Percentiles rank a stretch among this genome's conserved stretches.
Evolutionary conservation across 2,888 invertebrate species (phyloP).

Genomic region (Pristionchus japonicus): DNA sequence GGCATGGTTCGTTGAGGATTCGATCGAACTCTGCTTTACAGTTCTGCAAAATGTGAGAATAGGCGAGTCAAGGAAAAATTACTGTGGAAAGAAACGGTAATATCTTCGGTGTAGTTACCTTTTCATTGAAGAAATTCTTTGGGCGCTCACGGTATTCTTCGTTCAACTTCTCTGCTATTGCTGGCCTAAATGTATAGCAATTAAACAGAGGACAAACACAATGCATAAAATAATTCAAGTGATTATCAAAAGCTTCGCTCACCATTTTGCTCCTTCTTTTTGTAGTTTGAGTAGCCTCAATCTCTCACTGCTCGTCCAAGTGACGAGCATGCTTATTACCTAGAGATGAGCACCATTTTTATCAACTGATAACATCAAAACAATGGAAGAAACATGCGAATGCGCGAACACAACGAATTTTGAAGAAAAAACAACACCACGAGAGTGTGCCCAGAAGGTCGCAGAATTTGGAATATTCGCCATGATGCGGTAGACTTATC

Average conservation of each 20-base stretch:
- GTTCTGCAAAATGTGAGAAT: neutral
- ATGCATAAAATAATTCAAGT: too few relatives aligned
- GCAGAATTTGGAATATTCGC: neutral
- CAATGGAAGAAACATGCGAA: neutral
- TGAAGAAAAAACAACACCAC: neutral
- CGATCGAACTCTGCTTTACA: conserved; percentile 39
- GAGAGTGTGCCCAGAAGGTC: neutral
- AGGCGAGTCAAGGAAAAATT: neutral
- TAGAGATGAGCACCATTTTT: neutral
- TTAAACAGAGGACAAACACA: neutral
- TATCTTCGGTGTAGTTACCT: neutral
- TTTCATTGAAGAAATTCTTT: conserved; percentile 28
- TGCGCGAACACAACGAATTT: neutral
- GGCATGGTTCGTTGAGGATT: conserved; percentile 23
- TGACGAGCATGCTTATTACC: neutral
- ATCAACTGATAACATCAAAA: neutral
- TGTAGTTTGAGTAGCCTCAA: neutral
- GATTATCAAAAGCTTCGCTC: too few relatives aligned
- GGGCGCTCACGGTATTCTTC: conserved; percentile 22
- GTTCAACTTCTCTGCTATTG: neutral
- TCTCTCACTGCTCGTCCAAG: conserved; percentile 38
- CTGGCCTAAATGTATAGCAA: neutral
- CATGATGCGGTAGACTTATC: neutral
- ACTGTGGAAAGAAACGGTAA: neutral
- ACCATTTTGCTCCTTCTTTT: conserved; percentile 18